Conservation (phyloP, 2,113 vertebrate genomes). For the Hippocampus comes region DNA sequence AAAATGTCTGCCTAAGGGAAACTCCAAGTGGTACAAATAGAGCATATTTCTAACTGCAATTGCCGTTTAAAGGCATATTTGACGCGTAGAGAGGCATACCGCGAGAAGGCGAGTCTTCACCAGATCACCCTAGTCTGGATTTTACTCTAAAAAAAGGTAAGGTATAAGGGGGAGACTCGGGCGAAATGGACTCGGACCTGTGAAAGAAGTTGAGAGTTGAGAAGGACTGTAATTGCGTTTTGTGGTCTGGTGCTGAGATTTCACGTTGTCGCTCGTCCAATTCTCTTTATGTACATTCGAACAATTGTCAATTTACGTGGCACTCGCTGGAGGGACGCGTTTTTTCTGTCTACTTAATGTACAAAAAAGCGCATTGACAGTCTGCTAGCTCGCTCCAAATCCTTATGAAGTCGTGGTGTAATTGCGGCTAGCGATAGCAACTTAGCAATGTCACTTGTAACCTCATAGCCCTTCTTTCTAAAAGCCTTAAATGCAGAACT, state of each 20-base stretch:
- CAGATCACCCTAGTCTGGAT: conserved; percentile 82
- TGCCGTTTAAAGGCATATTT: conserved; percentile 52
- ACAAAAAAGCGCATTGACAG: conserved; percentile 28
- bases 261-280: not conserved
- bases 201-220: conserved; percentile 77
- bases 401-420: conserved; percentile 12
- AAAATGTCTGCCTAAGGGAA: conserved; percentile 98
- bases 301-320: not conserved
- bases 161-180: conserved; percentile 60
- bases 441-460: conserved; percentile 17
- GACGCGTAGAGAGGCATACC: conserved; percentile 54
- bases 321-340: not conserved
- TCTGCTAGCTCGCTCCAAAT: conserved; percentile 21
- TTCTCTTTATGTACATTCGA: conserved; percentile 9
- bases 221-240: conserved; percentile 50
- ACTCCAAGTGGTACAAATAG: conserved; percentile 86
- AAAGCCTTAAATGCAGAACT: not conserved
- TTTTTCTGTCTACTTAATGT: conserved; percentile 16
- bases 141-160: conserved; percentile 80
- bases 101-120: conserved; percentile 69
- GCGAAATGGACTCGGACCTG: conserved; percentile 62
- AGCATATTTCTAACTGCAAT: conserved; percentile 64
- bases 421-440: conserved; percentile 46
- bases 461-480: conserved; percentile 8
- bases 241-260: conserved; percentile 24